These are phyloP conservation scores for Ceratosolen fusciceps DNA, from an alignment of 1,140 invertebrate genomes.

Conservation along the genomic window DNA sequence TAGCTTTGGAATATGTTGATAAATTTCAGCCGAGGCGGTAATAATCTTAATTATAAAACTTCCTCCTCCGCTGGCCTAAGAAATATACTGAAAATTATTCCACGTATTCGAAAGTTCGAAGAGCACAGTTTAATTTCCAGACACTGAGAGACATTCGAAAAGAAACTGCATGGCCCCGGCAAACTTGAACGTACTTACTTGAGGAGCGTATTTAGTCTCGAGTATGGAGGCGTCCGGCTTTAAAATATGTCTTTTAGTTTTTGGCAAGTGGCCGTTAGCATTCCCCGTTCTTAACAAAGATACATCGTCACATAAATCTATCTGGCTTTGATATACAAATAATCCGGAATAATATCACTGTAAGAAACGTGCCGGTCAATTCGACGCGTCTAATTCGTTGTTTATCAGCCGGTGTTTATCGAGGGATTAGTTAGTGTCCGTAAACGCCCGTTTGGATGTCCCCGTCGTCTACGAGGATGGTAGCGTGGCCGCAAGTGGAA, in stretches of 20 bases:
- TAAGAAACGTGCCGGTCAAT: too few species aligned
- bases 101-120: background rate
- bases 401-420: too few species aligned
- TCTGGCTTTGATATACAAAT: too few species aligned
- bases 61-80: background rate
- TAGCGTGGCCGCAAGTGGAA: too few species aligned
- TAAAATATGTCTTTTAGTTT: slow-evolving; percentile 6
- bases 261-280: background rate
- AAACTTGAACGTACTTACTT: slow-evolving; percentile 4
- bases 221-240: background rate
- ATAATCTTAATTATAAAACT: slow-evolving; percentile 19
- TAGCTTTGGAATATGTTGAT: background rate
- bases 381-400: too few species aligned
- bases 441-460: too few species aligned
- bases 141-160: slow-evolving; percentile 9
- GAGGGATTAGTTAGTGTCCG: too few species aligned
- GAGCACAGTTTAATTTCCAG: slow-evolving; percentile 1
- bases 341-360: too few species aligned
- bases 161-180: background rate
- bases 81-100: slow-evolving; percentile 15
- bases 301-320: too few species aligned
- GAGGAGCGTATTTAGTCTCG: background rate
- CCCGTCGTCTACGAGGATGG: too few species aligned
- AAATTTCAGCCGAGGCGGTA: background rate
- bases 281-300: too few species aligned